phyloP scores from a whole-genome alignment of 2,797 vertebrate species.

The Aulostomus chinensis region DNA sequence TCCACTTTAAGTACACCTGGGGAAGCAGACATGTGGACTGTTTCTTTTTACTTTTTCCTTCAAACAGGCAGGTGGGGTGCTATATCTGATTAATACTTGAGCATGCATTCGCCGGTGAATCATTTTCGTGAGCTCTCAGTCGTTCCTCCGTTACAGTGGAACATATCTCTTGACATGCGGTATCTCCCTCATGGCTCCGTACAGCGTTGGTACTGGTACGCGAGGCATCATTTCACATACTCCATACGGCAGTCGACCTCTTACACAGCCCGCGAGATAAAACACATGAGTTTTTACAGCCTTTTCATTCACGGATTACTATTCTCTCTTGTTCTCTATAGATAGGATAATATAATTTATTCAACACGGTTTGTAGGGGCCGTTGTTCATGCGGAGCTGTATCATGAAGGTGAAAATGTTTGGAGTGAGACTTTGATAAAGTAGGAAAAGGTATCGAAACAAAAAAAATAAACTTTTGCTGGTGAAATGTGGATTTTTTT shows the following conservation, averaged over 20 bases:
- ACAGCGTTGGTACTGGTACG: slow-evolving; percentile 47
- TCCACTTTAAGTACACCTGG: slow-evolving; percentile 38
- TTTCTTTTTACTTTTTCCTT: slow-evolving; percentile 52
- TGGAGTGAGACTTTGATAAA: neutral
- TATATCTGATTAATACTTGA: slow-evolving; percentile 71
- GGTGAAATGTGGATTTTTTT: no score
- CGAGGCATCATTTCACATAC: slow-evolving; percentile 54
- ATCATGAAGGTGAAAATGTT: neutral
- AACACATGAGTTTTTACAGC: slow-evolving; percentile 63
- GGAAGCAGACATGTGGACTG: slow-evolving; percentile 51
- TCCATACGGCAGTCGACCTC: slow-evolving; percentile 40
- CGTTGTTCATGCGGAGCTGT: slow-evolving; percentile 19
- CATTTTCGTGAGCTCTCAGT: slow-evolving; percentile 61
- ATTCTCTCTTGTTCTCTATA: slow-evolving; percentile 49
- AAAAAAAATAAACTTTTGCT: no score
- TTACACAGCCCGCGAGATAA: slow-evolving; percentile 53
- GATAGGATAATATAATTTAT: slow-evolving; percentile 46
- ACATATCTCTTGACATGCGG: slow-evolving; percentile 71
- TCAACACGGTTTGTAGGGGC: slow-evolving; percentile 44
- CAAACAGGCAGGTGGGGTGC: slow-evolving; percentile 46
- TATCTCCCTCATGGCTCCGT: slow-evolving; percentile 50
- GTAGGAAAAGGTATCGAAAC: no score
- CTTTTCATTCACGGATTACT: slow-evolving; percentile 63
- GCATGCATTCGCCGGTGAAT: slow-evolving; percentile 62
- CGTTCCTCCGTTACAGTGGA: slow-evolving; percentile 64